Conservation (phyloP, 2,113 vertebrate species). For the Myanophis thanlyinensis region DNA sequence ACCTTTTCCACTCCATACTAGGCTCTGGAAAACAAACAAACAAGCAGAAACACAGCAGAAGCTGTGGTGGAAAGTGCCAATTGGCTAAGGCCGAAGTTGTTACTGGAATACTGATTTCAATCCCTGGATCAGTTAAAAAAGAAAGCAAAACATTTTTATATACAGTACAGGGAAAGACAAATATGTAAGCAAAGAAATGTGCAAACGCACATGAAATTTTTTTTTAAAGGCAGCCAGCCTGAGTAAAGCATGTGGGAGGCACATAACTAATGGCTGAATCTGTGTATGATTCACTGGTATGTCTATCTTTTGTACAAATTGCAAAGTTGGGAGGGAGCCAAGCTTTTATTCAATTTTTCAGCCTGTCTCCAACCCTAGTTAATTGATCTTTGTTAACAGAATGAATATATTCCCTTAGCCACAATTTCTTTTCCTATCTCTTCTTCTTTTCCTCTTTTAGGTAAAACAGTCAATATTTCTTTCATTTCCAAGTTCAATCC, state of each 20-base stretch:
- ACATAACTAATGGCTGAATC: neutral
- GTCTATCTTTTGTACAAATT: neutral
- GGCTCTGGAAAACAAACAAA: neutral
- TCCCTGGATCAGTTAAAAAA: neutral
- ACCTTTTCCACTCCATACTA: neutral
- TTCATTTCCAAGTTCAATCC: constrained; percentile 36
- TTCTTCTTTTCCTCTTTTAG: constrained; percentile 35
- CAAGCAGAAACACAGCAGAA: neutral
- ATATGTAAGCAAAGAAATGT: neutral
- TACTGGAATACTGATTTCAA: neutral
- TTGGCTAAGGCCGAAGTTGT: neutral
- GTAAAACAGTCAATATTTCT: constrained; percentile 30
- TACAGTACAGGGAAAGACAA: neutral
- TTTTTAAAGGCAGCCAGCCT: neutral
- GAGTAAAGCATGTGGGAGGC: neutral
- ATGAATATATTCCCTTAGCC: neutral
- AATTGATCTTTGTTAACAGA: neutral
- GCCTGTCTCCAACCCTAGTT: neutral
- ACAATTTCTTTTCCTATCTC: constrained; percentile 13
- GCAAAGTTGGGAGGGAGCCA: neutral
- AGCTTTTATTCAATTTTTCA: neutral
- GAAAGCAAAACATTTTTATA: neutral
- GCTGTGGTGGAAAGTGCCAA: too few species aligned
- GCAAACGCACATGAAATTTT: neutral
- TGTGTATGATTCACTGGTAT: neutral